Evolutionary conservation across 2,888 invertebrate genomes (phyloP), one percentile per base, ranked within the genome.

Genomic region (Pheosia gnoma): DNA sequence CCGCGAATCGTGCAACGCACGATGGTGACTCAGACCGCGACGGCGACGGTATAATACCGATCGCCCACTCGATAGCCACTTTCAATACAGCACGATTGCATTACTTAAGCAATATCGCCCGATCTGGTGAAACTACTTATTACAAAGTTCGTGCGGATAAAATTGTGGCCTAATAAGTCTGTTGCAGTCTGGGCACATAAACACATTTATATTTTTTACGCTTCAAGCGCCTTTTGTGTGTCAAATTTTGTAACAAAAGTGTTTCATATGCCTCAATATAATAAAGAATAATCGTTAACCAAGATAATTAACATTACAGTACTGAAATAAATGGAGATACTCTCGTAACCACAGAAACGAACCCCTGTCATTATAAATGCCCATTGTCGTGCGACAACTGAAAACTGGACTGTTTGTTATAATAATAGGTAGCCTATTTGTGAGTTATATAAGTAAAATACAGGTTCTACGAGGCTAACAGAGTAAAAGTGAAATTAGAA

Each of bases 41-140:
- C 77, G 80, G 82, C 83, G 82, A 79, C 82, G 83, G 88, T 86
- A 87, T 85, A 89, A 86, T 84, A 86, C 86, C 82, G 87, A 87
- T 87, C 83, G 85, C 80, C 78, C 80, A 82, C 81, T 82, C 79
- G 86, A 87, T 88, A 87, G 83, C 84, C 74, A 79, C 82, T 85
- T 83, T 84, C 81, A 72, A 84, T 84, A 79, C 75, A 74, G 75
- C 81, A 80, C 81, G 79, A 84, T 84, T 84, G 84, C 82, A 77
- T 78, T 74, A 79, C 78, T 79, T 79, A 77, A 76, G 79, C 78
- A 77, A 73, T 78, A 79, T 80, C 73, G 80, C 82, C 77, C 75
- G 74, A 74, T 69, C 72, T 70, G 69, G 72, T 73, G 63, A 81
- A 80, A 82, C 77, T 75, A 80, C 78, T 77, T 80, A 79, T 72